Evolutionary conservation across 2,797 vertebrate species (phyloP).

Genomic region (Gallinago solitaria): DNA sequence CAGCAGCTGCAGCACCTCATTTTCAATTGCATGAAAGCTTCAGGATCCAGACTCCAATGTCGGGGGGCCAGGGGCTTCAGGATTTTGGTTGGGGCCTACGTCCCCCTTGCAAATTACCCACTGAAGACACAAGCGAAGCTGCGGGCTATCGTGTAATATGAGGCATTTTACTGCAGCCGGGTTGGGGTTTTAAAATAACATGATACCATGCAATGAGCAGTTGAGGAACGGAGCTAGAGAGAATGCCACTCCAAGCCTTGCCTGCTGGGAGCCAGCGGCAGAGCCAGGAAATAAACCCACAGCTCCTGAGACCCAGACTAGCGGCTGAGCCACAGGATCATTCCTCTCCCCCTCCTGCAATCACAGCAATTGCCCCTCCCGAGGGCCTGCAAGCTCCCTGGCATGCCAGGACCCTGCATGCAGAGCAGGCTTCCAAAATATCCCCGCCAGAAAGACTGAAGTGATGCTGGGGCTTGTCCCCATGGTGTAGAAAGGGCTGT

Average conservation of each 20-base stretch:
- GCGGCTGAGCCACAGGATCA: background rate
- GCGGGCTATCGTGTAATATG: conserved; percentile 3
- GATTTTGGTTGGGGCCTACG: background rate
- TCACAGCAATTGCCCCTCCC: background rate
- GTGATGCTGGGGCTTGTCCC: background rate
- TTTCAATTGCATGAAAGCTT: conserved; percentile 43
- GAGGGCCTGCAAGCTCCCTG: background rate
- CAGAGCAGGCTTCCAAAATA: background rate
- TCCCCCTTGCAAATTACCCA: conserved; percentile 31
- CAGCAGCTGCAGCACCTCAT: conserved; percentile 38
- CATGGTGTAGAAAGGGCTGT: background rate
- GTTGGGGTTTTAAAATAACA: conserved; percentile 58
- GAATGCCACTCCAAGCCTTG: background rate
- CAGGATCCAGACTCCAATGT: background rate
- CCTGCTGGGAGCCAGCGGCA: background rate
- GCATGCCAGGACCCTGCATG: background rate
- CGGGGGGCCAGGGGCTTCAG: background rate
- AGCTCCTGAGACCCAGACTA: background rate
- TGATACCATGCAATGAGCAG: conserved; percentile 5
- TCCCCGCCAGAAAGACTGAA: background rate
- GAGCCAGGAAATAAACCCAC: conserved; percentile 44
- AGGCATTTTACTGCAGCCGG: background rate
- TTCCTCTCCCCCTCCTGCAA: background rate
- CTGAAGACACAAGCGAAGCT: background rate
- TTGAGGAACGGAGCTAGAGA: background rate